These are phyloP conservation scores for Chrysopilus asiliformis DNA, from an alignment of 2,888 invertebrate genomes.

Conservation along the genomic window DNA sequence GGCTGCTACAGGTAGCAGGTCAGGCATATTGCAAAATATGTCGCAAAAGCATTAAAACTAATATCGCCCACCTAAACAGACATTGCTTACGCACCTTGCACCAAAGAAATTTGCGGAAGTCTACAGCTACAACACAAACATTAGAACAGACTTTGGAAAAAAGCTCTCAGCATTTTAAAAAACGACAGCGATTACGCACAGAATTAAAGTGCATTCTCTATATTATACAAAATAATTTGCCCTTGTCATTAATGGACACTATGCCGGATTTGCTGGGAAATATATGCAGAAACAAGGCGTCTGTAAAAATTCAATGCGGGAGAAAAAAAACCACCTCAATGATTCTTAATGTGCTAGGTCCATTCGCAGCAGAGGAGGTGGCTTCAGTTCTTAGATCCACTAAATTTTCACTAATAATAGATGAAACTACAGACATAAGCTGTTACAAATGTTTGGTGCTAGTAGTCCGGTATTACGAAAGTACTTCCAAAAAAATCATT, in stretches of 20 bases:
- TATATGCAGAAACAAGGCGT: neutral
- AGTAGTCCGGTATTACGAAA: slow-evolving; percentile 6
- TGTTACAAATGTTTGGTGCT: slow-evolving; percentile 7
- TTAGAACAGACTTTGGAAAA: too few relatives aligned
- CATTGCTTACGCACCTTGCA: too few relatives aligned
- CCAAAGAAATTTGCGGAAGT: neutral
- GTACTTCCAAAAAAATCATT: neutral
- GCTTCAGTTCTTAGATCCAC: neutral
- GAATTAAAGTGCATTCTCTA: slow-evolving; percentile 6
- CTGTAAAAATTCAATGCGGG: neutral
- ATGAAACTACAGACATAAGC: slow-evolving; percentile 10
- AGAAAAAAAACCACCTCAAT: neutral
- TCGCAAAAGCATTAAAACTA: neutral
- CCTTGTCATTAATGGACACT: slow-evolving; percentile 7
- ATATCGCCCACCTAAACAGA: neutral
- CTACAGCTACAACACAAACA: neutral
- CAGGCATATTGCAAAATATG: neutral
- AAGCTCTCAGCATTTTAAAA: too few relatives aligned
- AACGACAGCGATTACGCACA: too few relatives aligned
- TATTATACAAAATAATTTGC: slow-evolving; percentile 6
- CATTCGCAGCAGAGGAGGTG: neutral
- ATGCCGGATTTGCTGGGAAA: slow-evolving; percentile 1
- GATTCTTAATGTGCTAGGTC: neutral
- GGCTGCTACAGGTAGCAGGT: neutral
- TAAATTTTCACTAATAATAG: slow-evolving; percentile 5